These are phyloP conservation scores for Megalops atlanticus DNA, from an alignment of 2,113 vertebrate genomes.

Conservation along the genomic window DNA sequence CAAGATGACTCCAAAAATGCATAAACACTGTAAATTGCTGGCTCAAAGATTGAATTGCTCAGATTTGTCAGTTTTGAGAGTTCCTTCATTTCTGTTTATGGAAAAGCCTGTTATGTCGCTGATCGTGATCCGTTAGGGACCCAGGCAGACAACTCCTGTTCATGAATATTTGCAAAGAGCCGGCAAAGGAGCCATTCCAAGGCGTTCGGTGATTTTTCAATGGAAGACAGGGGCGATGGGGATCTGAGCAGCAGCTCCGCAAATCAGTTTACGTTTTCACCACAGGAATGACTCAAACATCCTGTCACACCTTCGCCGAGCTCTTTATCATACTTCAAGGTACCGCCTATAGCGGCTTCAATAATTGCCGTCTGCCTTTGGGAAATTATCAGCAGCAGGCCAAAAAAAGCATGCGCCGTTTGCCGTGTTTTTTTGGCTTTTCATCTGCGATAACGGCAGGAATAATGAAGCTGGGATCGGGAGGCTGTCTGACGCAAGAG, in stretches of 20 bases:
- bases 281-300: neutral
- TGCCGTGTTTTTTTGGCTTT: neutral
- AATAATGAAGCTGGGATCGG: constrained; percentile 12
- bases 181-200: too few relatives aligned
- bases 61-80: neutral
- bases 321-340: constrained; percentile 15
- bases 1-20: neutral
- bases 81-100: neutral
- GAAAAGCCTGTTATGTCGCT: neutral
- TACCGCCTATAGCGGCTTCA: neutral
- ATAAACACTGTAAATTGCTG: neutral
- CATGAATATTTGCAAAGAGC: neutral
- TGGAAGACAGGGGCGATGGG: neutral
- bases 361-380: neutral
- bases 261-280: neutral
- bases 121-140: neutral
- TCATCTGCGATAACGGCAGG: constrained; percentile 13
- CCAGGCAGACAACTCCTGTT: neutral
- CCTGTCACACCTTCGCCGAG: neutral
- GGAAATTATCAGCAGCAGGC: neutral
- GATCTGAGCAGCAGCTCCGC: neutral
- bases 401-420: neutral
- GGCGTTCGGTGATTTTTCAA: neutral
- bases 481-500: neutral
- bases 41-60: neutral